Evolutionary conservation across 2,113 vertebrate species (phyloP).

Genomic region (Lasiurus cinereus): DNA sequence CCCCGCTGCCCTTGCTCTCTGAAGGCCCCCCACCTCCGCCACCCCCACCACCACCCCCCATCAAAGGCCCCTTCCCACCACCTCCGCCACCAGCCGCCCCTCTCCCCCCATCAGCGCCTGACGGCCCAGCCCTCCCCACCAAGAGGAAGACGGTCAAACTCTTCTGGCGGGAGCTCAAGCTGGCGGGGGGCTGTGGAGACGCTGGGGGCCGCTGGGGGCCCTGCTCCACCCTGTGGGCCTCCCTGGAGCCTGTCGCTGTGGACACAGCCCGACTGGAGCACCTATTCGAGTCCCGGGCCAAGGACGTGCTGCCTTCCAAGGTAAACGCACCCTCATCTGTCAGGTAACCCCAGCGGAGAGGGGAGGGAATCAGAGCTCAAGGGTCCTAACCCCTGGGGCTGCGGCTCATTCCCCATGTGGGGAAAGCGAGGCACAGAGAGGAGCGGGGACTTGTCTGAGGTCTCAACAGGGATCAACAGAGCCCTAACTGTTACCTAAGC

Average conservation of each 20-base stretch:
- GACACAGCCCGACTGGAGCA: conserved; percentile 94
- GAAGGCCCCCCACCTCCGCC: conserved; percentile 86
- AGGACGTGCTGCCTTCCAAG: conserved; percentile 93
- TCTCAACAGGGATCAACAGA: background rate
- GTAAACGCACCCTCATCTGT: conserved; percentile 83
- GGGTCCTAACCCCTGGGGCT: background rate
- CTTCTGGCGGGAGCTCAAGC: conserved; percentile 97
- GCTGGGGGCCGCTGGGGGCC: conserved; percentile 71
- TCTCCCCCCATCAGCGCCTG: conserved; percentile 52
- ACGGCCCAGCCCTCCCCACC: conserved; percentile 82
- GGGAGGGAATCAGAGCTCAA: background rate
- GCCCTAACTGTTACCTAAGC: background rate
- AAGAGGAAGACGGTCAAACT: conserved; percentile 97
- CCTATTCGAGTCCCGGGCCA: conserved; percentile 96
- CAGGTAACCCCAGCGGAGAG: background rate
- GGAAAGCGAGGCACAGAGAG: background rate
- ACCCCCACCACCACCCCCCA: conserved; percentile 83
- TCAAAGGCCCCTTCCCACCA: conserved; percentile 34
- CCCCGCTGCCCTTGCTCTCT: conserved; percentile 72
- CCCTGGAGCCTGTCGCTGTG: conserved; percentile 92
- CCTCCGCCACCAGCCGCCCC: conserved; percentile 64
- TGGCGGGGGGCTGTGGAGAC: conserved; percentile 69
- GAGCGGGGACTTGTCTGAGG: background rate
- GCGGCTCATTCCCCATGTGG: background rate
- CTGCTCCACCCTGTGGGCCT: conserved; percentile 93